Base-by-base conservation (phyloP, 2,113 vertebrate species). In the Phaethon lepturus region DNA sequence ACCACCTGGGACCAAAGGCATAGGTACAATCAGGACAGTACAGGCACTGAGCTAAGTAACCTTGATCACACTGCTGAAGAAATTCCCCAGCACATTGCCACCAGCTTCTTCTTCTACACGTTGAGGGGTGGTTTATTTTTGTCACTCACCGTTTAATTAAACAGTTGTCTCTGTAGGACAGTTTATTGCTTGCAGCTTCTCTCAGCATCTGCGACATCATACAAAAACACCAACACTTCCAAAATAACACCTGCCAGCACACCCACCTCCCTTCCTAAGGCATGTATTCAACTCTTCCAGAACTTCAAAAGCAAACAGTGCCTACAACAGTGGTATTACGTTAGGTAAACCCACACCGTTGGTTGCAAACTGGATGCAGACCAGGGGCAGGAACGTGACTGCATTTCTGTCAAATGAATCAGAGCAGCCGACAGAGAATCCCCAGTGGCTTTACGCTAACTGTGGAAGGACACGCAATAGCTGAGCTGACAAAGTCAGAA, bases 131-230 rank as follows among this genome's bases (percentile, higher is more conserved):
- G 59, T 71, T 83, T 67, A 38, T 59, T 92, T 81, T 92, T 86
- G 78, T 59, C 77, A 35, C n/a, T 95, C 23, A 8, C 14, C 2
- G 7, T 93, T 95, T 97, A 96, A 96, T 97, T 95, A 95, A 94
- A 77, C 19, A 19, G 52, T 72, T 75, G 29, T 75, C 94, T 78
- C 95, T 66, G 1, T 1, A 86, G 92, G 88, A 60, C n/a, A 68
- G 33, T 67, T 94, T 84, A 93, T 75, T 92, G 72, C 88, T 75
- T 81, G 79, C 0, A 23, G 89, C 60, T 94, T 84, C 86, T 60
- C 79, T 89, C 8, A 4, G 83, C 88, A 87, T 86, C 86, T 95
- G 76, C 33, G 52, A 49, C 69, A 73, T 64, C 23, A 52, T 17
- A 78, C 6, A 72, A 90, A 91, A 93, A 52, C 44, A 90, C 26